Evolutionary conservation across 2,113 vertebrate species (phyloP).

Genomic region (Lipotes vexillifer): DNA sequence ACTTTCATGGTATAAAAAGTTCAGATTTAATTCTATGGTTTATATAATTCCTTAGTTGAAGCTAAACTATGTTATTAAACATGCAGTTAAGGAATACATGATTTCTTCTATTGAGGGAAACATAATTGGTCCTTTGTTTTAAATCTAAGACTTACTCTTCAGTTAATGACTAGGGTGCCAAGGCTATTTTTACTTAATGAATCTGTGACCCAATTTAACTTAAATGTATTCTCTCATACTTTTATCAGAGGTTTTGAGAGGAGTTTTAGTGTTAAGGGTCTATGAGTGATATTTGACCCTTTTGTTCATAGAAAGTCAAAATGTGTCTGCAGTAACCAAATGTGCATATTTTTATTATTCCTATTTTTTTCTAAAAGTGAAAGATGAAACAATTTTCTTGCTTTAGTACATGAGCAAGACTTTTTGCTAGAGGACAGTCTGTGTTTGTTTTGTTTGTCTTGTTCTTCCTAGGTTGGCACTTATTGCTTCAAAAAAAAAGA

Average conservation of each 20-base stretch:
- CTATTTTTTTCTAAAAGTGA: not conserved
- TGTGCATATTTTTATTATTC: not conserved
- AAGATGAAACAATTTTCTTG: not conserved
- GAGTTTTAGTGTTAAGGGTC: not conserved
- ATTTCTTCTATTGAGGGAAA: not conserved
- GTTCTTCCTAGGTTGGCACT: not conserved
- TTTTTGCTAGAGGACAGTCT: not conserved
- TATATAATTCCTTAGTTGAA: not conserved
- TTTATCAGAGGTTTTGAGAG: not conserved
- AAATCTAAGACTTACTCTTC: not conserved
- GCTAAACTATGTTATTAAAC: not conserved
- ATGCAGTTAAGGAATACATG: not conserved
- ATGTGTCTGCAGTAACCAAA: not conserved
- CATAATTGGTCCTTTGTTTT: constrained; percentile 20
- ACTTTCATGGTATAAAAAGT: not conserved
- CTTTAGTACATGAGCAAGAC: not conserved
- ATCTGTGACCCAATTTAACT: not conserved
- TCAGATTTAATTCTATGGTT: not conserved
- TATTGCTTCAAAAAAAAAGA: constrained; percentile 15
- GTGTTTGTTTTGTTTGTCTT: not conserved
- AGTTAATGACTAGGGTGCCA: not conserved
- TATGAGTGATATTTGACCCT: not conserved
- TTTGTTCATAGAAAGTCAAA: constrained; percentile 14
- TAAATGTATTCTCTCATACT: not conserved
- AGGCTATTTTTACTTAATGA: constrained; percentile 6